Base-by-base conservation (phyloP, 2,888 invertebrate species). In the Drosophila kuntzei region DNA sequence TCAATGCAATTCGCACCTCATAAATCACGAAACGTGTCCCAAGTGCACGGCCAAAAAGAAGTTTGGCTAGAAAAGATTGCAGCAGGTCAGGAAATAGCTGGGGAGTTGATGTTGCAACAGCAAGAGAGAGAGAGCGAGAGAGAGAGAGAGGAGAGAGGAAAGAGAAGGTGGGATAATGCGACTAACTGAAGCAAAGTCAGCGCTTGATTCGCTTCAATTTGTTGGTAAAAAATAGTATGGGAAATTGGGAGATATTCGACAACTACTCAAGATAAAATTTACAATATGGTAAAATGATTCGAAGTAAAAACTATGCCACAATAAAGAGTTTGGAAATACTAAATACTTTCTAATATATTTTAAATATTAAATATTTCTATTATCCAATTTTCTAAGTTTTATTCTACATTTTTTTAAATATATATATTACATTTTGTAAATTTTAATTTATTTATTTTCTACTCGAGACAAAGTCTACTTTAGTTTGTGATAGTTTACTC, bases 1-100 rank as follows among this genome's bases (percentile, higher is more conserved):
- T 90, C 87, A 87, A 87, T 90, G 89, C 90, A 91, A 91, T 91
- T 91, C 90, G 88, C 91, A 91, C 91, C 91, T 91, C 90, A 91
- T 91, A 91, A 91, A 91, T 91, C 91, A 90, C 89, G 89, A 91
- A 90, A 90, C 91, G 91, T 91, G 91, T 90, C 91, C 87, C 86
- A 84, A 90, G 90, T 83, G 83, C 80, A 87, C 55, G 70, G 68
- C 77, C 55, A 71, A 36, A 54, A 68, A 59, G 67, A 72, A 71
- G 59, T 65, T 75, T 80, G 75, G 78, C 87, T 61, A 64, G 66
- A 27, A 59, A 9, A 66, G 73, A 74, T 80, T 66, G 80, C 82
- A 70, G 84, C 62, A 71, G 79, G 71, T 79, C 77, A 77, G 77
- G 77, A 77, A 85, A 72, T 64, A 57, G 57, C 66, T 66, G 60